phyloP scores from a whole-genome alignment of 2,113 vertebrate genomes.

The Zapornia atra region DNA sequence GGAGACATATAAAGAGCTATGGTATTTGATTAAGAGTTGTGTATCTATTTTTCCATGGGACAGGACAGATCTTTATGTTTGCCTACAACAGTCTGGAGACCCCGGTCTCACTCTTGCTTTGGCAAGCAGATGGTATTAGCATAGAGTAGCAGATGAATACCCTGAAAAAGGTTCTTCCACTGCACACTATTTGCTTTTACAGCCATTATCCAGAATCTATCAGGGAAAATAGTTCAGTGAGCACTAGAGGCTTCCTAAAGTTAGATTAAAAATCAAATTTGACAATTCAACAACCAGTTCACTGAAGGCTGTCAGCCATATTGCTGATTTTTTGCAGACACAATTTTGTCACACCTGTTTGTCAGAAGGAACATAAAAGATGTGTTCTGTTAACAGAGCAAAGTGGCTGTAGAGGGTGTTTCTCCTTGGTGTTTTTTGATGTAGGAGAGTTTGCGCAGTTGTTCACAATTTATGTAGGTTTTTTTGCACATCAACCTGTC shows the following conservation, averaged over 20 bases:
- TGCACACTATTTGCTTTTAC: neutral
- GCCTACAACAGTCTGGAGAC: neutral
- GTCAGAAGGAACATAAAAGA: neutral
- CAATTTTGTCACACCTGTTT: neutral
- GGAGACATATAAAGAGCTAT: neutral
- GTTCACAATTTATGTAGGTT: neutral
- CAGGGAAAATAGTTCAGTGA: neutral
- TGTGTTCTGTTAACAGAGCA: neutral
- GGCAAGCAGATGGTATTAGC: neutral
- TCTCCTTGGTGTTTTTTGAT: neutral
- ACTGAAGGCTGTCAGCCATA: neutral
- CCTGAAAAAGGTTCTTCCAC: neutral
- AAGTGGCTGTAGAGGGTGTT: neutral
- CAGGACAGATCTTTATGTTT: neutral
- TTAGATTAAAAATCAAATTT: neutral
- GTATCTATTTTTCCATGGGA: neutral
- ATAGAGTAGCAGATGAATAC: neutral
- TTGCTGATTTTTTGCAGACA: neutral
- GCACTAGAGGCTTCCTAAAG: neutral
- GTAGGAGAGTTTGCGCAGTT: neutral
- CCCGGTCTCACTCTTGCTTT: neutral
- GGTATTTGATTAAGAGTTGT: neutral
- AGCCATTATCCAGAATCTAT: neutral
- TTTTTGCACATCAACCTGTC: neutral
- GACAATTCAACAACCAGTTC: neutral